phyloP scores from a whole-genome alignment of 2,113 vertebrate species.

The Lucifuga dentata region DNA sequence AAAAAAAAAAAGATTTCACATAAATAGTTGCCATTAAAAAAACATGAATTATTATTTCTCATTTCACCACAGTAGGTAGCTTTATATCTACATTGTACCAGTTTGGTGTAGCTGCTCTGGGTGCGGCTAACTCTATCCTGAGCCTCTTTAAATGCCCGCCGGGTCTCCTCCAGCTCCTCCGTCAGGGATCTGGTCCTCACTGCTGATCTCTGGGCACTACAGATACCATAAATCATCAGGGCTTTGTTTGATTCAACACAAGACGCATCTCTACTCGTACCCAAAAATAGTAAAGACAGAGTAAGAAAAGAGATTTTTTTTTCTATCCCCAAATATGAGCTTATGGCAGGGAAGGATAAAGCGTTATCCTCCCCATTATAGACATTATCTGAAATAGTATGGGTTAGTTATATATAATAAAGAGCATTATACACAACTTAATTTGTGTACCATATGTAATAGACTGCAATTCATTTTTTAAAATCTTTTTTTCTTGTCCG shows the following conservation, averaged over 20 bases:
- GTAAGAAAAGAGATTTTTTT: neutral
- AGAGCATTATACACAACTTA: too few species aligned
- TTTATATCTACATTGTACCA: constrained; percentile 62
- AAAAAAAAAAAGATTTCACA: constrained; percentile 1
- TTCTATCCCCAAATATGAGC: neutral
- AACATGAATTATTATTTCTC: neutral
- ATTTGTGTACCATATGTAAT: too few species aligned
- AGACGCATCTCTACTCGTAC: neutral
- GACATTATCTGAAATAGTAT: too few species aligned
- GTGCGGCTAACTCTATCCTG: constrained; percentile 68
- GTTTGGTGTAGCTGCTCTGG: constrained; percentile 69
- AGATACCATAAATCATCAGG: constrained; percentile 11
- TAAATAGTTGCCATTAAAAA: constrained; percentile 10
- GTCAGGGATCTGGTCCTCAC: constrained; percentile 66
- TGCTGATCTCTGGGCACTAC: constrained; percentile 76
- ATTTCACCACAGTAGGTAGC: neutral
- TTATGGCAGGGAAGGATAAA: too few species aligned
- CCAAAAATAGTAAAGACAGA: neutral
- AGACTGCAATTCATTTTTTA: too few species aligned
- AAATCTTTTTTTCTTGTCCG: neutral
- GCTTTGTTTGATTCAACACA: neutral
- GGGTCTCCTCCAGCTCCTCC: constrained; percentile 83
- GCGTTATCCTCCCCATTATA: too few species aligned
- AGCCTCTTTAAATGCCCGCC: constrained; percentile 68
- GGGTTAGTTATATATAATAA: too few species aligned